phyloP scores from a whole-genome alignment of 2,797 vertebrate genomes.

The Pseudotriccus pelzelni region DNA sequence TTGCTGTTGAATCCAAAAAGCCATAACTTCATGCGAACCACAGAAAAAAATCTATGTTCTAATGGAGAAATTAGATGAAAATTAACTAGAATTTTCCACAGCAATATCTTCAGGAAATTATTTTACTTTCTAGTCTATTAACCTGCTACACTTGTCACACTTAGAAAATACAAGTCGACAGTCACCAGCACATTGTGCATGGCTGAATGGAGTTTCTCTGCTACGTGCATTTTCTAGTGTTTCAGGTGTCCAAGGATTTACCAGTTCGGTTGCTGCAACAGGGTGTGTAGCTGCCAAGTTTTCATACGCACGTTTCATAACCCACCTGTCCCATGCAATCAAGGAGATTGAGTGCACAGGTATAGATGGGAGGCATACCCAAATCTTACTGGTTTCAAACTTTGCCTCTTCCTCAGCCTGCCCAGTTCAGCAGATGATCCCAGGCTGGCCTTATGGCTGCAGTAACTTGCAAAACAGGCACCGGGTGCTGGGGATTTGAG shows the following conservation, averaged over 20 bases:
- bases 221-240: not conserved
- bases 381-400: not conserved
- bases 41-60: not conserved
- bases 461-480: not conserved
- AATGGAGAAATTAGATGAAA: not conserved
- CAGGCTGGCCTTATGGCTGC: not conserved
- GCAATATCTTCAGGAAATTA: not conserved
- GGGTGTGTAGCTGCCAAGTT: not conserved
- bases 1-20: not conserved
- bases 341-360: not conserved
- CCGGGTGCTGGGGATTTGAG: not conserved
- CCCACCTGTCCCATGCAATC: not conserved
- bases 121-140: not conserved
- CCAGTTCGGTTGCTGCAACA: not conserved
- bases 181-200: rapidly evolving
- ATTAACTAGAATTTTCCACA: not conserved
- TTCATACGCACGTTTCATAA: not conserved
- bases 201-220: not conserved
- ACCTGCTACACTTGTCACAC: not conserved
- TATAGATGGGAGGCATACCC: not conserved
- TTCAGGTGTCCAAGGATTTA: not conserved
- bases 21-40: not conserved
- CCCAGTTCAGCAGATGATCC: not conserved
- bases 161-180: not conserved
- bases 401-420: not conserved